Conservation (phyloP, 2,888 invertebrate species). For the Tinea trinotella region DNA sequence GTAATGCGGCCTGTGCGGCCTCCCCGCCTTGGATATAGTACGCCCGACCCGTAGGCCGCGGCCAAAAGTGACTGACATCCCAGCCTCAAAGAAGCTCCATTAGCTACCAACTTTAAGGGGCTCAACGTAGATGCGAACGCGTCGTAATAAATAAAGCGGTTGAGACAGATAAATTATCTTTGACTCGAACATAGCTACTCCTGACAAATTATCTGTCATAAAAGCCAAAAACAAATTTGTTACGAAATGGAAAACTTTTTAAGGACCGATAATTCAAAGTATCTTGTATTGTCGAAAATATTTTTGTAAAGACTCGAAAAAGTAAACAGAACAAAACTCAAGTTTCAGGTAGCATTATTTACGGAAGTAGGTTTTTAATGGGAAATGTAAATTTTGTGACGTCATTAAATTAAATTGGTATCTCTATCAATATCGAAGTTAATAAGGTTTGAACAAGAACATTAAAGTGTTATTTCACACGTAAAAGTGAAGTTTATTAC, state of each 20-base stretch:
- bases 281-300: constrained; percentile 13
- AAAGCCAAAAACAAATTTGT: constrained; percentile 66
- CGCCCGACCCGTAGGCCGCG: constrained; percentile 6
- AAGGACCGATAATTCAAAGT: constrained; percentile 27
- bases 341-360: neutral
- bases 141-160: constrained; percentile 68
- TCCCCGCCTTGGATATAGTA: neutral
- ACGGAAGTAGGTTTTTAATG: neutral
- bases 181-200: constrained; percentile 62
- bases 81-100: constrained; percentile 60
- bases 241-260: constrained; percentile 56
- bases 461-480: constrained; percentile 37
- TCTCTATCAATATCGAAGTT: constrained; percentile 25
- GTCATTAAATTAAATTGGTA: neutral
- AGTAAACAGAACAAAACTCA: neutral
- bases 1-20: constrained; percentile 26
- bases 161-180: constrained; percentile 71
- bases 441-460: constrained; percentile 28
- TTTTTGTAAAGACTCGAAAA: neutral
- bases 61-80: constrained; percentile 47
- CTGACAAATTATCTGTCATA: constrained; percentile 70
- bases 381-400: neutral
- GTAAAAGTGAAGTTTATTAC: constrained; percentile 40
- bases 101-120: constrained; percentile 62
- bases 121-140: constrained; percentile 62